These are phyloP conservation scores for Coremacera marginata DNA, from an alignment of 2,888 invertebrate genomes.

Conservation along the genomic window DNA sequence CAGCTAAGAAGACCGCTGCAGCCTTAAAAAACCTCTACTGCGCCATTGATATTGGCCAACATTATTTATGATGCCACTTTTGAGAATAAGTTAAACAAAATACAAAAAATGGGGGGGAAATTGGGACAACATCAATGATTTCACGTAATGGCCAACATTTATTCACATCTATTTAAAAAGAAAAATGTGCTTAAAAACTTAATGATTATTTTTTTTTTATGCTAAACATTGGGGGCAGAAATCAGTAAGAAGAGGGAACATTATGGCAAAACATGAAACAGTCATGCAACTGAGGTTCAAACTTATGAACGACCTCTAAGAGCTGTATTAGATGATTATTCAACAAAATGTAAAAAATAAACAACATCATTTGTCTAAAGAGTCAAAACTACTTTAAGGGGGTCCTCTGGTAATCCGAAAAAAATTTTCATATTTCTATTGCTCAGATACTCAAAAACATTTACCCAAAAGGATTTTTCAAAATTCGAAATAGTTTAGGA, in stretches of 20 bases:
- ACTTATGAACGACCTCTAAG: conserved; percentile 1
- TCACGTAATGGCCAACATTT: conserved; percentile 18
- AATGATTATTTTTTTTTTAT: not conserved
- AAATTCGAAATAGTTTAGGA: too few relatives aligned
- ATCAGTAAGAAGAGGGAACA: conserved; percentile 2
- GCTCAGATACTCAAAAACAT: too few relatives aligned
- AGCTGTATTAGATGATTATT: conserved; percentile 41
- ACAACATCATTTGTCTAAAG: conserved; percentile 61
- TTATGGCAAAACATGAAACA: not conserved
- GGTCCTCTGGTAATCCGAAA: too few relatives aligned
- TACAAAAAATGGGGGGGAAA: not conserved
- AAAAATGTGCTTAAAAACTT: conserved; percentile 20
- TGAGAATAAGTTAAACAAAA: conserved; percentile 9
- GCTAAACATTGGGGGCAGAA: not conserved
- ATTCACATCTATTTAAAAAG: not conserved
- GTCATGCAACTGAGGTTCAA: not conserved
- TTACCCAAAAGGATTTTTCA: too few relatives aligned
- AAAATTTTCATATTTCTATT: too few relatives aligned
- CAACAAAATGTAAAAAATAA: conserved; percentile 63
- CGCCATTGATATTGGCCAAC: not conserved
- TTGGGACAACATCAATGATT: not conserved
- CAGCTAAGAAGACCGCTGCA: not conserved
- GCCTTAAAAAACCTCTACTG: too few relatives aligned
- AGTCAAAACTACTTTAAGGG: conserved; percentile 35
- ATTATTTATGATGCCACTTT: conserved; percentile 17